A percentile compares a stretch with the other conserved stretches of the same genome.
These are phyloP conservation scores for Brachylomia viminalis DNA, from an alignment of 2,888 invertebrate genomes.

Conservation along the genomic window DNA sequence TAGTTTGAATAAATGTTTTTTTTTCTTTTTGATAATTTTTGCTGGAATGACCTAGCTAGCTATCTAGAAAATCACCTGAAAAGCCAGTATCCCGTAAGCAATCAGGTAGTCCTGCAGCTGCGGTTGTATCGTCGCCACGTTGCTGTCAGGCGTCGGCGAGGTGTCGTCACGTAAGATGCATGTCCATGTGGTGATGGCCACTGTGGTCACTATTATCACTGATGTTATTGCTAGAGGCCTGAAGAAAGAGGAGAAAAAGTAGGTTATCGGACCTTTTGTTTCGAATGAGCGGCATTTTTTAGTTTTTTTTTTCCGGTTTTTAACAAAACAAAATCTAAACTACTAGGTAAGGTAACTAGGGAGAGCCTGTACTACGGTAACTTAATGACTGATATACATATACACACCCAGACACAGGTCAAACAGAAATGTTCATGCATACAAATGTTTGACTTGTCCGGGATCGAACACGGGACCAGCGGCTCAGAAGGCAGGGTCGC, in stretches of 20 bases:
- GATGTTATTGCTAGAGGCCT: conserved; percentile 92
- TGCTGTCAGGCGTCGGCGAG: conserved; percentile 76
- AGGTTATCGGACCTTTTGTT: not conserved
- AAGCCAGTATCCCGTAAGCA: conserved; percentile 92
- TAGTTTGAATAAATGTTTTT: no score
- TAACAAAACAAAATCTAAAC: no score
- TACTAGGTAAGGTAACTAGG: no score
- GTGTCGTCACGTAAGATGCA: conserved; percentile 90
- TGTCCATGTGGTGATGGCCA: conserved; percentile 92
- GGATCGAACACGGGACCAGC: no score
- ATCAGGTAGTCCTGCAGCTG: conserved; percentile 88
- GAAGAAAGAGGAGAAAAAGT: conserved; percentile 69
- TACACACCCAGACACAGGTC: no score
- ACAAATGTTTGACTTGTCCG: no score
- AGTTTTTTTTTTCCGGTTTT: no score
- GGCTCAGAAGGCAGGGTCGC: no score
- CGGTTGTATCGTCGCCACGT: conserved; percentile 80
- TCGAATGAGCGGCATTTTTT: not conserved
- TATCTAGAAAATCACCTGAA: conserved; percentile 86
- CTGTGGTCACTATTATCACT: conserved; percentile 91
- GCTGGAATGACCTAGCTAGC: not conserved
- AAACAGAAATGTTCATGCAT: no score
- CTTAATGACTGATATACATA: no score
- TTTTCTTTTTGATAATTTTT: no score
- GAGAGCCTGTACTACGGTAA: no score